These are phyloP conservation scores for Oceanites oceanicus DNA, from an alignment of 2,113 vertebrate genomes.

Conservation along the genomic window DNA sequence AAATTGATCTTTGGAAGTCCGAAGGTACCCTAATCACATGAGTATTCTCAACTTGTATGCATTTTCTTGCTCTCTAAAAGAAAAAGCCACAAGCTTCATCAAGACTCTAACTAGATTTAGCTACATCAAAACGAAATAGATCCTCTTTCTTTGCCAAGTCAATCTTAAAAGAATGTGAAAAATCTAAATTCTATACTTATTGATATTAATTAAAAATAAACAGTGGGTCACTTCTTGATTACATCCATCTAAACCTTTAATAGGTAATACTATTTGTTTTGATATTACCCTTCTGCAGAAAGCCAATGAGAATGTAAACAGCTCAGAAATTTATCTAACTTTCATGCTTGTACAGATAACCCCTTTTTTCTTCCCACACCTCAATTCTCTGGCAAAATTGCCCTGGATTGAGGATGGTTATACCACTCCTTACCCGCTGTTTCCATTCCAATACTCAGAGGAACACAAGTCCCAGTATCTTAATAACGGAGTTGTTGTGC, in stretches of 20 bases:
- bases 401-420: background rate
- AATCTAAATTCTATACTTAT: background rate
- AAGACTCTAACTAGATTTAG: background rate
- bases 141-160: background rate
- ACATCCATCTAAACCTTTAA: background rate
- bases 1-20: background rate
- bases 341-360: background rate
- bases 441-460: background rate
- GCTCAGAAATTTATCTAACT: background rate
- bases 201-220: background rate
- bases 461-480: background rate
- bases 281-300: background rate
- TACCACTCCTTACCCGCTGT: background rate
- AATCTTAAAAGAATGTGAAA: background rate
- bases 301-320: background rate
- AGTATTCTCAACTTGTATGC: background rate
- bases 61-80: background rate
- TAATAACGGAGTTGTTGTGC: background rate
- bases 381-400: background rate
- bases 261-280: background rate
- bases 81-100: background rate
- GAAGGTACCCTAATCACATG: background rate
- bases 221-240: background rate
- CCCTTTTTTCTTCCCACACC: background rate
- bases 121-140: background rate